Percentiles rank a stretch among this genome's conserved stretches.
Conservation (phyloP, 2,888 invertebrate species). For the Torymus texanus region DNA sequence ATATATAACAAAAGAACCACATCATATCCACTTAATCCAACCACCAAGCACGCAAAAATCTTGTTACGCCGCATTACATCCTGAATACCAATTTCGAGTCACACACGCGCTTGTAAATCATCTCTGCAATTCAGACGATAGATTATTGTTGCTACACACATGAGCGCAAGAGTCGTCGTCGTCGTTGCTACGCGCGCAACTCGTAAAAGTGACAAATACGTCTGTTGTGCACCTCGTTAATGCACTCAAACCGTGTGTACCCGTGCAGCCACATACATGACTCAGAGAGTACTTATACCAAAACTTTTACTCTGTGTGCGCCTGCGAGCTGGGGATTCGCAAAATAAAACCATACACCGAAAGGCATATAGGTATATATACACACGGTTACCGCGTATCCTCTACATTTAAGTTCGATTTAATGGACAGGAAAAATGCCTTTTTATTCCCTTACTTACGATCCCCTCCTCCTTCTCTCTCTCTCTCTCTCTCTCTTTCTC, state of each 20-base stretch:
- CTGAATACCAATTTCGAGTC: no score
- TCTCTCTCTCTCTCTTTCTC: slow-evolving; percentile 5
- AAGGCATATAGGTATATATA: neutral
- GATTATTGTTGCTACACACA: no score
- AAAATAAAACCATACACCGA: slow-evolving; percentile 22
- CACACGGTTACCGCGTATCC: neutral
- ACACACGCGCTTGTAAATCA: no score
- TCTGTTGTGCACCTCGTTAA: neutral
- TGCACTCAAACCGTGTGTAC: neutral
- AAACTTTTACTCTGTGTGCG: slow-evolving; percentile 12
- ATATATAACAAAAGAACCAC: no score
- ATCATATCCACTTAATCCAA: no score
- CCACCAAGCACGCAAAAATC: no score
- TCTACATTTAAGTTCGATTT: slow-evolving; percentile 30
- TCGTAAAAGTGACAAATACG: slow-evolving; percentile 45
- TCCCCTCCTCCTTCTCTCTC: neutral
- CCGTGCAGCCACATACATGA: neutral
- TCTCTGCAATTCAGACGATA: no score
- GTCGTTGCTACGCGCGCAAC: neutral
- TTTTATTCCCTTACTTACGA: slow-evolving; percentile 35
- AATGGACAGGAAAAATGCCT: slow-evolving; percentile 50
- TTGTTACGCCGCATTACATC: no score
- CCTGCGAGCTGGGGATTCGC: neutral
- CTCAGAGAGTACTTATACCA: neutral
- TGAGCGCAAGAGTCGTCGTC: no score